Evolutionary conservation across 2,888 invertebrate genomes (phyloP).

Genomic region (Sesia apiformis): DNA sequence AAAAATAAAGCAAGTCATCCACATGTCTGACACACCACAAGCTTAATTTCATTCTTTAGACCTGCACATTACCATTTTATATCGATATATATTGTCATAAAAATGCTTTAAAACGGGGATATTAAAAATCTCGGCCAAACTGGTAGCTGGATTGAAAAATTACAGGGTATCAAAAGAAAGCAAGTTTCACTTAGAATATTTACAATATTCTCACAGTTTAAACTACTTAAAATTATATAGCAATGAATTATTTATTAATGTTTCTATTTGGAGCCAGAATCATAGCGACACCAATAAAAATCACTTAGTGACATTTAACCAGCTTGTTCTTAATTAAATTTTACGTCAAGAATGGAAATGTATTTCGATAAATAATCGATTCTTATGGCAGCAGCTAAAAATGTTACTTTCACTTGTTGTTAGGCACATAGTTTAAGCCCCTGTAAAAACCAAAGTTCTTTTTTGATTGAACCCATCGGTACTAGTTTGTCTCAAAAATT

Average conservation of each 20-base stretch:
- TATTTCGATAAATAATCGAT: not conserved
- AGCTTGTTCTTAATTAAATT: constrained; percentile 21
- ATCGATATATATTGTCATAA: not conserved
- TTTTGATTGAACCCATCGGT: too few relatives aligned
- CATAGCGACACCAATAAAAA: constrained; percentile 17
- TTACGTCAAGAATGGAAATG: constrained; percentile 5
- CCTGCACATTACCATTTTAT: not conserved
- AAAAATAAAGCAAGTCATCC: too few relatives aligned
- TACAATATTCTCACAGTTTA: constrained; percentile 1
- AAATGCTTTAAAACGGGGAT: too few relatives aligned
- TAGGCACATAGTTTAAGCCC: not conserved
- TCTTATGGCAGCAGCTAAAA: not conserved
- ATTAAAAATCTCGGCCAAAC: too few relatives aligned
- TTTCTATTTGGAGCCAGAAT: constrained; percentile 3
- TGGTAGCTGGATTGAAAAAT: too few relatives aligned
- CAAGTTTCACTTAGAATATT: constrained; percentile 3
- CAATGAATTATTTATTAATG: constrained; percentile 2
- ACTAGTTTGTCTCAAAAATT: too few relatives aligned
- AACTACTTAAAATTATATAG: constrained; percentile 1
- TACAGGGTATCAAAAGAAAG: constrained; percentile 1
- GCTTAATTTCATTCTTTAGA: too few relatives aligned
- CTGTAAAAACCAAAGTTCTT: too few relatives aligned
- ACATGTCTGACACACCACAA: too few relatives aligned
- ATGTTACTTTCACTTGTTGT: not conserved
- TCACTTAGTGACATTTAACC: constrained; percentile 32